phyloP scores from a whole-genome alignment of 2,888 invertebrate species.

The Nymphalis c-album region DNA sequence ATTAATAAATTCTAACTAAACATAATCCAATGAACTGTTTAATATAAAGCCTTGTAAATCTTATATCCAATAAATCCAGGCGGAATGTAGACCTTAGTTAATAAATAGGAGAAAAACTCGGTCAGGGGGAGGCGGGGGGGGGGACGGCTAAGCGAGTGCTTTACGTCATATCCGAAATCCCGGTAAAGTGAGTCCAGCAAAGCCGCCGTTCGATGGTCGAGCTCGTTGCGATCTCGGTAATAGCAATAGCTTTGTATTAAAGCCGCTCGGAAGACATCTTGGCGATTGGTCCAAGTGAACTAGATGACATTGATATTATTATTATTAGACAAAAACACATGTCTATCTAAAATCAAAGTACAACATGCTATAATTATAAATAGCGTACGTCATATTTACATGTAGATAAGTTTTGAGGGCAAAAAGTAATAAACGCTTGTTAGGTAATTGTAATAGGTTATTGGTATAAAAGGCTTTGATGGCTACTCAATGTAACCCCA shows the following conservation, averaged over 20 bases:
- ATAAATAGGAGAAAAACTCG: constrained; percentile 77
- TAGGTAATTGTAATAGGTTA: too few relatives aligned
- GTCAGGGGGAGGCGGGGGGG: constrained; percentile 53
- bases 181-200: constrained; percentile 79
- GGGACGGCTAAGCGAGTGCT: constrained; percentile 70
- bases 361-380: too few relatives aligned
- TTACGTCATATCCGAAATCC: constrained; percentile 82
- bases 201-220: constrained; percentile 77
- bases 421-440: too few relatives aligned
- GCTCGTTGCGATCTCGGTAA: constrained; percentile 74
- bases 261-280: constrained; percentile 71
- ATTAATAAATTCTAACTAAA: background rate
- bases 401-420: too few relatives aligned
- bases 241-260: constrained; percentile 82
- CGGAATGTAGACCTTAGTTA: constrained; percentile 59
- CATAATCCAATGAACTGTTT: constrained; percentile 1
- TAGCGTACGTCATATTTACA: too few relatives aligned
- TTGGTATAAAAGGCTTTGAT: too few relatives aligned
- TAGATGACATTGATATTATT: constrained; percentile 37
- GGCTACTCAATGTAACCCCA: too few relatives aligned
- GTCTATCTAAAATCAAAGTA: too few relatives aligned
- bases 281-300: constrained; percentile 64
- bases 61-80: constrained; percentile 17
- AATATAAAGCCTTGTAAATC: constrained; percentile 6
- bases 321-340: too few relatives aligned